Evolutionary conservation across 1,140 invertebrate genomes (phyloP), one percentile per base, ranked within the genome.

Genomic region (Drosophila pachea): DNA sequence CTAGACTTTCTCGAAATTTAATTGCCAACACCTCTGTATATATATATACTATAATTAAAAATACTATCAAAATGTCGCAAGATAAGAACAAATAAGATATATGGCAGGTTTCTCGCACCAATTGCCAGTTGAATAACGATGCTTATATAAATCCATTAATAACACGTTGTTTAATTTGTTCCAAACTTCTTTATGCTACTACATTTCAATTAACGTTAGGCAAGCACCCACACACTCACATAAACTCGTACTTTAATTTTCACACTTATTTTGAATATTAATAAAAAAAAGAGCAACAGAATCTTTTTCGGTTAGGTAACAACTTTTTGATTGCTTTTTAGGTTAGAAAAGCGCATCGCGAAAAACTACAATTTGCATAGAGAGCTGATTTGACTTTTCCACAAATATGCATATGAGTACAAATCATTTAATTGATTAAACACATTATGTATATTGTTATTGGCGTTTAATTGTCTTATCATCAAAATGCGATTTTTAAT

Each of bases 261-360:
- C 52, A 63, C 60, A 36, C 35, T 42, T 11, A 33, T 35, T 11
- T 38, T 36, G 40, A 52, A 49, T 12, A 11, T 40, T 11, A 11
- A 38, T 35, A 42, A 6, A 14, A 11, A 16, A 49, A 69, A 50
- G 38, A 50, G 50, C 33, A 66, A 1, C 48, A 71, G 55, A 66
- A 73, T 7, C 54, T 67, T 54, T 47, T 61, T 56, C 43, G 60
- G 66, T 84, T 84, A 84, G 81, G 76, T 84, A 84, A 84, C 81
- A 86, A 79, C 73, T 74, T 79, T 78, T 68, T 61, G 42, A 65
- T 70, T 71, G 32, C 66, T 74, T 84, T 83, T 84, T 76, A 84
- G 79, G 79, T 84, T 84, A 84, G 79, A 84, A 86, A 84, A 81
- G 49, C 49, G 55, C 63, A 70, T 22, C 58, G 76, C 59, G 50